A percentile compares a stretch with the other conserved stretches of the same genome.
Conservation (phyloP, 2,113 vertebrate genomes). For the Perca schrenkii region DNA sequence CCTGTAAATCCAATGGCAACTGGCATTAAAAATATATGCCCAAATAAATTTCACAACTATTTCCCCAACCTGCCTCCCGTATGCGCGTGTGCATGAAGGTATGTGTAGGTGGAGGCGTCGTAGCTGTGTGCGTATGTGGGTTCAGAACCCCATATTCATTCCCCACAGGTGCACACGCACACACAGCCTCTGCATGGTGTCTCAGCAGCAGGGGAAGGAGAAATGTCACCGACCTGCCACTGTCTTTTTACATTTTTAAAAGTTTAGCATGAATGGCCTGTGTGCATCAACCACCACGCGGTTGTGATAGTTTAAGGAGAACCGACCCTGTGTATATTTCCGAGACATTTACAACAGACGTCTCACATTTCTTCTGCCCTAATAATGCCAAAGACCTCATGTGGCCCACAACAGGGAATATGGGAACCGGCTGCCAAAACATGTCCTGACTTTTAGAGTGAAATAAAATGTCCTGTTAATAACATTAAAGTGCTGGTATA, state of each 20-base stretch:
- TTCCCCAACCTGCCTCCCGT: conserved; percentile 38
- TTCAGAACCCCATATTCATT: conserved; percentile 39
- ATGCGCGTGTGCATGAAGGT: conserved; percentile 5
- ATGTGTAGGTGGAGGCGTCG: neutral
- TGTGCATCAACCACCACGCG: conserved; percentile 24
- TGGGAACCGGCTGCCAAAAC: conserved; percentile 62
- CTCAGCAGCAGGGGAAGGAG: conserved; percentile 28
- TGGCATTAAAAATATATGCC: conserved; percentile 78
- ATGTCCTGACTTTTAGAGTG: conserved; percentile 70
- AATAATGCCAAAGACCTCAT: conserved; percentile 73
- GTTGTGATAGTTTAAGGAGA: conserved; percentile 57
- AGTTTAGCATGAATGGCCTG: conserved; percentile 44
- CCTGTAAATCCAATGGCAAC: conserved; percentile 83
- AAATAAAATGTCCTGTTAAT: conserved; percentile 79
- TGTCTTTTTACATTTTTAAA: conserved; percentile 59
- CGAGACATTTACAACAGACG: conserved; percentile 74
- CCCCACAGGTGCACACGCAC: conserved; percentile 61
- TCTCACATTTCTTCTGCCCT: conserved; percentile 73
- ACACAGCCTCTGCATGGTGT: conserved; percentile 24
- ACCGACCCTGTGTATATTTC: conserved; percentile 67
- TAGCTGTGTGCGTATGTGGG: neutral
- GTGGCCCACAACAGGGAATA: conserved; percentile 41
- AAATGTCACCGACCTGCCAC: conserved; percentile 59
- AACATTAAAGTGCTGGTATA: conserved; percentile 66
- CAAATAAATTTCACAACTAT: conserved; percentile 83